Base-by-base conservation (phyloP, 2,113 vertebrate species). In the Apistogramma diplotaenia region DNA sequence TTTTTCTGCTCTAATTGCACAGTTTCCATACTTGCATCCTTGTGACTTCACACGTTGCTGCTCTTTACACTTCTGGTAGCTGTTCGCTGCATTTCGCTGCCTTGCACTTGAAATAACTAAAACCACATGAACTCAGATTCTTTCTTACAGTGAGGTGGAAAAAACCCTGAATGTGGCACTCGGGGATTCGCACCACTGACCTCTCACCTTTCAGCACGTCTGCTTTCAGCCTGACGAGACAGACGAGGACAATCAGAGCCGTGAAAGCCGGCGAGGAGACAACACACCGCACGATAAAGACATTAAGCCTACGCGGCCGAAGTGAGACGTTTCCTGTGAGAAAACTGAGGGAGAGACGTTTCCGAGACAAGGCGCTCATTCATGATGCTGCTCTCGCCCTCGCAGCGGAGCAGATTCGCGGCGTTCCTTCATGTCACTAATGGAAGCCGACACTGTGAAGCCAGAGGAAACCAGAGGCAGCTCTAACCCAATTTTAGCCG, bases 401-500 rank as follows among this genome's bases (percentile, higher is more conserved):
- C 51, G n/a, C 57, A 33, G 61, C 53, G n/a, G 19, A 67, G 76
- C 53, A 46, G 57, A 85, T 84, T 57, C 35, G 58, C 18, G 2
- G 43, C 43, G 10, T 70, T 70, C 83, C 79, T 79, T 81, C 65
- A 53, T 59, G 25, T 86, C n/a, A 86, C 95, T 96, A 87, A 76
- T 90, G 58, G 58, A 55, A 88, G 75, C 62, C 33, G 84, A 90
- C 87, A 58, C 58, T 1, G 74, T 61, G 75, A 79, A 85, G 37
- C 62, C 80, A 73, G 79, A 87, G 83, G 84, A 88, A 88, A 86
- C 61, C 71, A 31, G 72, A 88, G 74, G 78, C 79, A 7, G 46
- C 79, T 43, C 79, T 88, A 93, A 90, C 86, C 88, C 75, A 91
- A 91, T 93, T 92, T 87, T 74, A 91, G 87, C 87, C 56, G 49